Base-by-base conservation (phyloP, 2,888 invertebrate species). In the Lasiommata megera region DNA sequence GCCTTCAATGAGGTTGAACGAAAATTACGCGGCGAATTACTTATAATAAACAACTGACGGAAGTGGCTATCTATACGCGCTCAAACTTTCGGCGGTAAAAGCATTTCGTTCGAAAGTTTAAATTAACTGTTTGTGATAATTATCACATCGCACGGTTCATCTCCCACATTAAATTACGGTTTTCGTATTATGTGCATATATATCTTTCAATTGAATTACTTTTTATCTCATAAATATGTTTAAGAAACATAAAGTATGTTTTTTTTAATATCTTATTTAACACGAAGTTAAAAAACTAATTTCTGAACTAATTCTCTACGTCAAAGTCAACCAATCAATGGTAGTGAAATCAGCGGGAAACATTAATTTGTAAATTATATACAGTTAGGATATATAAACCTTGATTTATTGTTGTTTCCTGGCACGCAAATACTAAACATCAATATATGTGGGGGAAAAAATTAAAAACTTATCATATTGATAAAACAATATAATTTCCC, bases 31-130 rank as follows among this genome's bases (percentile, higher is more conserved):
- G 55, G 47, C 40, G 28, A 23, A 34, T 34, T 11, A 3, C 5
- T 31, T 14, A 17, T 37, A 28, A 14, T 18, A 31, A 37, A 36
- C 44, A 59, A 50, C 51, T 54, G 41, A 43, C 43, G 43, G 36
- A 36, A 17, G 36, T 36, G 36, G 46, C 36, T 6, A 18, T 6
- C n/a, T n/a, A 8, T n/a, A 3, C 16, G 54, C 46, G 38, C 18
- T 52, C 41, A 37, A 38, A 56, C 58, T 60, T 54, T 31, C 60
- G 58, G 66, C 66, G 66, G 65, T 62, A 65, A 64, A 61, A 8
- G 8, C 9, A 14, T 34, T 56, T 16, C 59, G 62, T 65, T 67
- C 63, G 6, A 40, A 61, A 62, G 54, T 50, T 7, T 3, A 12
- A 9, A 43, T 12, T 28, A 37, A 37, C n/a, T 18, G 7, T n/a